Conservation (phyloP, 2,797 vertebrate genomes). For the Coccyzus lansbergi region DNA sequence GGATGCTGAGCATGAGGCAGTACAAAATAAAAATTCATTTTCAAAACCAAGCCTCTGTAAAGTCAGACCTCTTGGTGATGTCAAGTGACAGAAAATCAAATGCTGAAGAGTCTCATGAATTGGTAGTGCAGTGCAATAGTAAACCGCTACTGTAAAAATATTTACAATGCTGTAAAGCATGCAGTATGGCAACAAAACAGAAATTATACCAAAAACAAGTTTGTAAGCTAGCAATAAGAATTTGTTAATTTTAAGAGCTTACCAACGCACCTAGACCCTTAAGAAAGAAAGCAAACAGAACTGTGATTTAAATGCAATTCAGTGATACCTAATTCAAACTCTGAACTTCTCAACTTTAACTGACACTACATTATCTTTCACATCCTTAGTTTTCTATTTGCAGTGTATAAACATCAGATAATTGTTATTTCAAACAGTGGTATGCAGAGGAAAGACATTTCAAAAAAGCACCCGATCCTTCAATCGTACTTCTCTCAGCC, state of each 20-base stretch:
- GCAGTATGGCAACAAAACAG: not conserved
- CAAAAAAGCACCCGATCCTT: not conserved
- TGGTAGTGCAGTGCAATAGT: not conserved
- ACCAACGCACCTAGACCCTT: not conserved
- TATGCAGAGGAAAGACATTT: not conserved
- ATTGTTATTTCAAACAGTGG: not conserved
- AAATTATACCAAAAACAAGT: not conserved
- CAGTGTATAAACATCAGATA: not conserved
- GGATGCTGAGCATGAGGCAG: not conserved
- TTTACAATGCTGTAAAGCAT: not conserved
- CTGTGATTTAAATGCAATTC: not conserved
- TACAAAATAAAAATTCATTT: not conserved
- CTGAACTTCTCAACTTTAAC: not conserved
- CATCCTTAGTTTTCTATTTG: not conserved
- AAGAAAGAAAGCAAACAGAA: not conserved
- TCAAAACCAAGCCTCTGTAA: not conserved
- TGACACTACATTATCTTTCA: not conserved
- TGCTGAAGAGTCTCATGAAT: not conserved
- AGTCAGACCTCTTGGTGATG: not conserved
- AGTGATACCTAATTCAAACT: not conserved
- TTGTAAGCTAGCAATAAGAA: not conserved
- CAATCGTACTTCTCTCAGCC: rapidly evolving
- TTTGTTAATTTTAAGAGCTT: no score
- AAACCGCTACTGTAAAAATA: not conserved
- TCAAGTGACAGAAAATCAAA: constrained; percentile 18